Evolutionary conservation across 2,888 invertebrate genomes (phyloP), one percentile per base, ranked within the genome.

Genomic region (Sinopyrophorus schimmeli): DNA sequence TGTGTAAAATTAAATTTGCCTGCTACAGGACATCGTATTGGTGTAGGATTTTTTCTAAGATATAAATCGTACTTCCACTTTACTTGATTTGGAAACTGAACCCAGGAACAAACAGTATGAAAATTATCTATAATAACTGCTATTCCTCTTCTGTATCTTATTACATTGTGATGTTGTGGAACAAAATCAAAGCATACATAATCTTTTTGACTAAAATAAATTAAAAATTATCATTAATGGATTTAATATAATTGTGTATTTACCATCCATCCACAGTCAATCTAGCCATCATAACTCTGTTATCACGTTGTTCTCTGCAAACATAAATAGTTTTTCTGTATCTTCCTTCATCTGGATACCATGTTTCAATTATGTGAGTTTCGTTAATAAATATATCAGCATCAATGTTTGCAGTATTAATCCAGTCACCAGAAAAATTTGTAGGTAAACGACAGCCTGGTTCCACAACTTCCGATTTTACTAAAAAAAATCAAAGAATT

Each of bases 131-230:
- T 89, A 40, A 93, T 94, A 60, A 93, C 90, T 1, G 93, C 93
- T 35, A 91, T 68, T 3, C 93, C 92, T 73, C 85, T 87, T 21
- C 92, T 81, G 73, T 89, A 98, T 59, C 97, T 79, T 60, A 98
- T 94, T 47, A 98, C 80, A 70, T 96, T 97, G 71, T 96, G 96
- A 77, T 97, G 96, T 44, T 92, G 85, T 0, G 94, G 92, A 37
- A 96, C 86, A 71, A 98, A 94, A 69, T 98, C 95, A 63, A 96
- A 96, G 68, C 98, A 98, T 4, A 96, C 86, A 69, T 91, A 97
- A 81, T 98, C 97, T 66, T 95, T 95, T 75, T 98, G 97, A 73
- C 96, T 87, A n/a, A n/a, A n/a, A n/a, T n/a, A n/a, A n/a, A n/a
- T n/a, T n/a, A n/a, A n/a, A n/a, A n/a, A n/a, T n/a, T n/a, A n/a